Evolutionary conservation across 2,888 invertebrate genomes (phyloP).

Genomic region (Hypena proboscidalis): DNA sequence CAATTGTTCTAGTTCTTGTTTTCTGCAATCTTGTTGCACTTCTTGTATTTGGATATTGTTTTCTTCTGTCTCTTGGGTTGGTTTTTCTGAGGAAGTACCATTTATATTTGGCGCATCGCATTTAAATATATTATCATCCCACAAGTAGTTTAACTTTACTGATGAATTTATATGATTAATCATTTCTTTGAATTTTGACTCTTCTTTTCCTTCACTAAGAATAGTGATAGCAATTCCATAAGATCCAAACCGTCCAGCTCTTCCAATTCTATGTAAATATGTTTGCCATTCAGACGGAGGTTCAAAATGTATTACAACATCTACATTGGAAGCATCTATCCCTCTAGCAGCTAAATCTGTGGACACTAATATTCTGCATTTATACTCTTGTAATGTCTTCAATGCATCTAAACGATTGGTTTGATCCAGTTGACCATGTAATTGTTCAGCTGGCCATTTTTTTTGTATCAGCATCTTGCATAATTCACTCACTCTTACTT

Average conservation of each 20-base stretch:
- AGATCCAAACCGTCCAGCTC: conserved; percentile 97
- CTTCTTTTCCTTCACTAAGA: conserved; percentile 87
- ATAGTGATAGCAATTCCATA: conserved; percentile 92
- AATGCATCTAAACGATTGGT: conserved; percentile 90
- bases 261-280: conserved; percentile 97
- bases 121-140: conserved; percentile 52
- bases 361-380: conserved; percentile 94
- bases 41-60: not conserved
- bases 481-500: conserved; percentile 92
- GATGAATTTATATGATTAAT: conserved; percentile 83
- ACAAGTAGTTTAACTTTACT: conserved; percentile 55
- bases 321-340: conserved; percentile 96
- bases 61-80: not conserved
- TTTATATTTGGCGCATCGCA: conserved; percentile 18
- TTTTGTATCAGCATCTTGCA: conserved; percentile 88
- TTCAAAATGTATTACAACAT: conserved; percentile 97
- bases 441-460: conserved; percentile 92
- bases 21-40: not conserved
- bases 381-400: conserved; percentile 90
- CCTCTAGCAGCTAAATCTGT: conserved; percentile 97
- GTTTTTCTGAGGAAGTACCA: not conserved
- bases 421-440: conserved; percentile 93
- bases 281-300: conserved; percentile 91
- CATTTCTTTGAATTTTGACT: conserved; percentile 83
- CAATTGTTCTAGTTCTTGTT: not conserved